Conservation (phyloP, 2,888 invertebrate species). For the Monopis laevigella region DNA sequence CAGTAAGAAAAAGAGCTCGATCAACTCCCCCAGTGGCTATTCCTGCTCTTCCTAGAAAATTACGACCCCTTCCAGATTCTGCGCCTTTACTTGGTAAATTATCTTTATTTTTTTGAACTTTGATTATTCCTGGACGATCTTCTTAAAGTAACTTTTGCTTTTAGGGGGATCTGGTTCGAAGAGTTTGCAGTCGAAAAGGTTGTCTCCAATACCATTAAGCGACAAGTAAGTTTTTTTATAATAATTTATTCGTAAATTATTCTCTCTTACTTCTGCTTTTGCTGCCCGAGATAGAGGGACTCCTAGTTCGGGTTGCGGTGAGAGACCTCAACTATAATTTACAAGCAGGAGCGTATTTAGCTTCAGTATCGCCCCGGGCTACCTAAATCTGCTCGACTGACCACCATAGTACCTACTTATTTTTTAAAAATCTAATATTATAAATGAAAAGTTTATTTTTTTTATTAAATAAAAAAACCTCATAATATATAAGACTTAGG, state of each 20-base stretch:
- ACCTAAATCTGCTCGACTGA: no score
- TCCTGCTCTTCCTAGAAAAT: constrained; percentile 39
- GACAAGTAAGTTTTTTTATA: constrained; percentile 34
- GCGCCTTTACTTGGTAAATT: constrained; percentile 51
- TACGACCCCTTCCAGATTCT: constrained; percentile 53
- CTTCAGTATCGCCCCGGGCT: no score
- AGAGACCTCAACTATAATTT: no score
- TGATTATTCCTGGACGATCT: not conserved
- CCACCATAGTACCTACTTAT: no score
- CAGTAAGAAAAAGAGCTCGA: constrained; percentile 45
- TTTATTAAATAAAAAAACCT: no score
- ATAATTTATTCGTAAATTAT: not conserved
- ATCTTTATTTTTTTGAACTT: not conserved
- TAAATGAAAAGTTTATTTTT: no score
- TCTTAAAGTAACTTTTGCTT: constrained; percentile 7
- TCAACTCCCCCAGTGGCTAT: constrained; percentile 51
- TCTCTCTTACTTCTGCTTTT: no score
- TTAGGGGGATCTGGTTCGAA: constrained; percentile 40
- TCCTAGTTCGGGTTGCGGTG: no score
- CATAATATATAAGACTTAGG: no score
- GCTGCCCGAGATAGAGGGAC: no score
- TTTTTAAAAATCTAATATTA: no score
- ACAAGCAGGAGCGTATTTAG: no score
- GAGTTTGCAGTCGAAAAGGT: constrained; percentile 33
- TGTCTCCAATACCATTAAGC: constrained; percentile 41